phyloP scores from a whole-genome alignment of 2,113 vertebrate genomes.

The Sprattus sprattus region DNA sequence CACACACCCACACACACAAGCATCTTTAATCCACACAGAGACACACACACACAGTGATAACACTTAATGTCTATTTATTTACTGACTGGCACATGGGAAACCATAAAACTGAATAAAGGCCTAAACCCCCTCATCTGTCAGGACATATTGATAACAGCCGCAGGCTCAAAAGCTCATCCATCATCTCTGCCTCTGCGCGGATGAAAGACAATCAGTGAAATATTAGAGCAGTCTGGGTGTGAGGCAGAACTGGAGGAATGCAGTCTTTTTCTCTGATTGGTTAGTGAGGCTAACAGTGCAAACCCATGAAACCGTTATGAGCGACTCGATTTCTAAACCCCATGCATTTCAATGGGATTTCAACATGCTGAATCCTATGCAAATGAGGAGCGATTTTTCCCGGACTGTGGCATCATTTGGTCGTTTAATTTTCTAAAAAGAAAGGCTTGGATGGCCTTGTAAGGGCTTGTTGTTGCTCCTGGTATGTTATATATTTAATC shows the following conservation, averaged over 20 bases:
- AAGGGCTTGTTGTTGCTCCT: too few relatives aligned
- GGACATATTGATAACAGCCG: neutral
- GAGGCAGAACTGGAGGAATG: neutral
- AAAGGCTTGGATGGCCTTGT: too few relatives aligned
- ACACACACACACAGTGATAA: slow-evolving; percentile 7
- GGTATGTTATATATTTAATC: too few relatives aligned
- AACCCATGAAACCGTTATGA: too few relatives aligned
- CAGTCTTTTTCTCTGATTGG: neutral
- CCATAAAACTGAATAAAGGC: slow-evolving; percentile 14
- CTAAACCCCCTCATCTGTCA: neutral
- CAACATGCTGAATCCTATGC: too few relatives aligned
- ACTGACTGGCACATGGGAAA: neutral
- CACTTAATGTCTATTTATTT: slow-evolving; percentile 9
- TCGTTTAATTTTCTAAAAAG: too few relatives aligned
- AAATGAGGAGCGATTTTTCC: too few relatives aligned
- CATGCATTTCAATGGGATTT: too few relatives aligned
- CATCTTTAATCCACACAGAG: neutral
- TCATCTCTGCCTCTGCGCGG: neutral
- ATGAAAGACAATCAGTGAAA: neutral
- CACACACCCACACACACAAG: neutral
- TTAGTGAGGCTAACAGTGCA: neutral
- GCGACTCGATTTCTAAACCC: too few relatives aligned
- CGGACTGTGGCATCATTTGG: too few relatives aligned
- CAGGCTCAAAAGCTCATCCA: neutral
- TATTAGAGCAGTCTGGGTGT: neutral